Percentiles rank a stretch among this genome's conserved stretches.
Conservation (phyloP, 2,113 vertebrate species). For the Apodemus speciosus region DNA sequence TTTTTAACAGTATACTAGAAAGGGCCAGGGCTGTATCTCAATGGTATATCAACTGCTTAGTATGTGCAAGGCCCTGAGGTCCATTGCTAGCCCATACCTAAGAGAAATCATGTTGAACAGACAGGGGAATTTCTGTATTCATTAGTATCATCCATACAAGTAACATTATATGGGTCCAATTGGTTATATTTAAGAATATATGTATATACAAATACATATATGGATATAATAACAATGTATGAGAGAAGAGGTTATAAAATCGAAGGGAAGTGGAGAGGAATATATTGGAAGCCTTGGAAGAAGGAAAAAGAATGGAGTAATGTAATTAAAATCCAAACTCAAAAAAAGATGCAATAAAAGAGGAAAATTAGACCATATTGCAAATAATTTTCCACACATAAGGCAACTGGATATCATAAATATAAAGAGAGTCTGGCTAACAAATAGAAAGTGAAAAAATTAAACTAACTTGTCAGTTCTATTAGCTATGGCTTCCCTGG, state of each 20-base stretch:
- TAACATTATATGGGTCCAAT: neutral
- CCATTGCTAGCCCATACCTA: neutral
- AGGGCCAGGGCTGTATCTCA: neutral
- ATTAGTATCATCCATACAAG: neutral
- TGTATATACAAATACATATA: neutral
- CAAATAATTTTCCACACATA: conserved; percentile 10
- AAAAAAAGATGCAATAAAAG: neutral
- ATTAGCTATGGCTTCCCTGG: neutral
- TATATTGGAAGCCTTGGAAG: neutral
- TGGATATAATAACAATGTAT: neutral
- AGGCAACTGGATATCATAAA: neutral
- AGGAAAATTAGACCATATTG: neutral
- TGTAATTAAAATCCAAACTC: neutral
- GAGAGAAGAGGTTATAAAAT: neutral
- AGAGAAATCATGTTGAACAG: neutral
- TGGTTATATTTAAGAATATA: neutral
- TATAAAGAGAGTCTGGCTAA: neutral
- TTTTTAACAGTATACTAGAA: neutral
- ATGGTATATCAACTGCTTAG: neutral
- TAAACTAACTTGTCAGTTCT: neutral
- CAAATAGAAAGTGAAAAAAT: neutral
- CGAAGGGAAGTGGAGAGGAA: neutral
- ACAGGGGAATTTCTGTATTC: neutral
- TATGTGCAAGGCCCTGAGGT: neutral
- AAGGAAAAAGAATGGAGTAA: too few species aligned